A percentile compares a stretch with the other conserved stretches of the same genome.
phyloP scores from a whole-genome alignment of 2,113 vertebrate species.

The Corythaixoides concolor region DNA sequence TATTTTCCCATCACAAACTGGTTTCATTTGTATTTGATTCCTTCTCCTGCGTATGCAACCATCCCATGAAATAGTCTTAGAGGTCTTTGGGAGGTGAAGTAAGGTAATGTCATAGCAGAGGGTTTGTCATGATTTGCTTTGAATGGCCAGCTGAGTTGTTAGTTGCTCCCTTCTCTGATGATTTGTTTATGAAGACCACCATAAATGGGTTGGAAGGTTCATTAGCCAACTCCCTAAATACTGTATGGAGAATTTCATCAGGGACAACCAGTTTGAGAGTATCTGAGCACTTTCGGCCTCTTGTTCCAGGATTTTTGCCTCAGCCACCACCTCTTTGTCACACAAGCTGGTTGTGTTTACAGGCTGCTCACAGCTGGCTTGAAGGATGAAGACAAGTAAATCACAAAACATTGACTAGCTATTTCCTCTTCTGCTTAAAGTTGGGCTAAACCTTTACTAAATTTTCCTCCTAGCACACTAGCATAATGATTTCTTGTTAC shows the following conservation, averaged over 20 bases:
- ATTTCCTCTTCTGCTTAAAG: conserved; percentile 16
- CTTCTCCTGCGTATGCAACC: background rate
- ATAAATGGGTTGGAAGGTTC: background rate
- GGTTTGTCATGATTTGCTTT: background rate
- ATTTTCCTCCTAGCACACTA: background rate
- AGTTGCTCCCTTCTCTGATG: background rate
- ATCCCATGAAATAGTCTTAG: background rate
- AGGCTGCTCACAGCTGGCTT: background rate
- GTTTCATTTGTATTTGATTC: background rate
- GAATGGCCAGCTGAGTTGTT: background rate
- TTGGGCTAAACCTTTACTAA: background rate
- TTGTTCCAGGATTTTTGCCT: background rate
- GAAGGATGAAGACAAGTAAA: conserved; percentile 18
- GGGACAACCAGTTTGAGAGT: background rate
- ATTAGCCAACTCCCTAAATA: background rate
- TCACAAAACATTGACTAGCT: background rate
- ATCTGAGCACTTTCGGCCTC: background rate
- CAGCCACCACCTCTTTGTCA: background rate
- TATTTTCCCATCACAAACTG: background rate
- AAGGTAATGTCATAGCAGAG: background rate
- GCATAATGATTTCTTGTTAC: conserved; percentile 26
- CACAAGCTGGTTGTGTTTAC: background rate
- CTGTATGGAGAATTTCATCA: background rate
- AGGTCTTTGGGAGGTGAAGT: background rate
- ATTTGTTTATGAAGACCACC: background rate